phyloP scores from a whole-genome alignment of 2,113 vertebrate genomes.

The Trogon surrucura region DNA sequence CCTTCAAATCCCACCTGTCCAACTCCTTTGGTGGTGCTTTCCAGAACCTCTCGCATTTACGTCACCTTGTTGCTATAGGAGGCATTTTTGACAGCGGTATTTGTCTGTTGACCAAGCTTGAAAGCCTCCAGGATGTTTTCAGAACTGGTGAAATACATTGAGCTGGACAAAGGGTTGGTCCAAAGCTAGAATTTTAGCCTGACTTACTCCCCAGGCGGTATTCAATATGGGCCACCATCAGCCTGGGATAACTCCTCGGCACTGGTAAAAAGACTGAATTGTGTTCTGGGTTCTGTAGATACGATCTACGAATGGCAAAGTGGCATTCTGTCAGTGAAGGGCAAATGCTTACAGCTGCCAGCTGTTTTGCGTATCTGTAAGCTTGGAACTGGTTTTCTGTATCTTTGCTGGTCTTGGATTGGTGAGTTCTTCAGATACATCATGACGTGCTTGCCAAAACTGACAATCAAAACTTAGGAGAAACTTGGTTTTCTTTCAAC shows the following conservation, averaged over 20 bases:
- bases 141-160: background rate
- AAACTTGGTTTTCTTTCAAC: background rate
- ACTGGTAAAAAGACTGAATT: background rate
- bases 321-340: background rate
- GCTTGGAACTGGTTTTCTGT: background rate
- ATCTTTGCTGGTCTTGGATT: background rate
- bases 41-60: background rate
- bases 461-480: background rate
- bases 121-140: background rate
- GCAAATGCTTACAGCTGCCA: background rate
- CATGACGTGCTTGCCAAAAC: background rate
- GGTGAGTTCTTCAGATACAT: background rate
- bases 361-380: background rate
- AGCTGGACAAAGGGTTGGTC: background rate
- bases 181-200: background rate
- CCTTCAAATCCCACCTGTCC: background rate
- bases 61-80: background rate
- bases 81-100: background rate
- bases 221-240: background rate
- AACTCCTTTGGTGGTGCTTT: background rate
- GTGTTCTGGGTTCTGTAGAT: background rate
- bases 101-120: background rate
- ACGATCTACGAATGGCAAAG: background rate
- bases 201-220: accelerated
- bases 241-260: background rate